Evolutionary conservation across 2,113 vertebrate species (phyloP).

Genomic region (Archocentrus centrarchus): DNA sequence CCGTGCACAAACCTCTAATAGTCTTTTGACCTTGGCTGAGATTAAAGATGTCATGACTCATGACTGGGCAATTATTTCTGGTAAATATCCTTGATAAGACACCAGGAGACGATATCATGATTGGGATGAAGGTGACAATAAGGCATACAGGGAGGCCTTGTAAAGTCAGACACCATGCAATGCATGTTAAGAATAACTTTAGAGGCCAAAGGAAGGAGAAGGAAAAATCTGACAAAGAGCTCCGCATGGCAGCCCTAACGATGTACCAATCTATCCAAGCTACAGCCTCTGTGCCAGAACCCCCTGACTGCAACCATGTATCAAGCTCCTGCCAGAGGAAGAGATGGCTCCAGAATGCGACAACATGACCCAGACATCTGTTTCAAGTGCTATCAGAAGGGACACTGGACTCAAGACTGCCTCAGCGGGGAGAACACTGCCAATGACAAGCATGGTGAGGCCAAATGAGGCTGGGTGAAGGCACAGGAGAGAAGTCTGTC

Average conservation of each 20-base stretch:
- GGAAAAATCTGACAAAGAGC: not conserved
- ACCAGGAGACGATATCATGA: not conserved
- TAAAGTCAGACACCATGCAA: not conserved
- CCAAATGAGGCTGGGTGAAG: not conserved
- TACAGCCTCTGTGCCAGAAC: not conserved
- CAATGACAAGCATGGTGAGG: not conserved
- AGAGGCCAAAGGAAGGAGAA: not conserved
- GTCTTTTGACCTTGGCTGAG: not conserved
- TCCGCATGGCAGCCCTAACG: not conserved
- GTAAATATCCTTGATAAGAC: not conserved
- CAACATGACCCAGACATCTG: not conserved
- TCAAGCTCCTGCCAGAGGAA: not conserved
- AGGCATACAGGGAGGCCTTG: not conserved
- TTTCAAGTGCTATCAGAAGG: not conserved
- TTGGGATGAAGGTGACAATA: not conserved
- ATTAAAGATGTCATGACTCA: not conserved
- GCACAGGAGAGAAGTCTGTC: accelerated
- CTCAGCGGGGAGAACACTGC: not conserved
- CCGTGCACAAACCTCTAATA: not conserved
- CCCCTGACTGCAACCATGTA: not conserved
- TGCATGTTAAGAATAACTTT: not conserved
- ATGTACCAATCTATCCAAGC: not conserved
- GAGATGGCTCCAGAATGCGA: not conserved
- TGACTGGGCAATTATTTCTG: not conserved
- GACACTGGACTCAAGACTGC: not conserved